Base-by-base conservation (phyloP, 2,113 vertebrate genomes). In the Glareola pratincola region DNA sequence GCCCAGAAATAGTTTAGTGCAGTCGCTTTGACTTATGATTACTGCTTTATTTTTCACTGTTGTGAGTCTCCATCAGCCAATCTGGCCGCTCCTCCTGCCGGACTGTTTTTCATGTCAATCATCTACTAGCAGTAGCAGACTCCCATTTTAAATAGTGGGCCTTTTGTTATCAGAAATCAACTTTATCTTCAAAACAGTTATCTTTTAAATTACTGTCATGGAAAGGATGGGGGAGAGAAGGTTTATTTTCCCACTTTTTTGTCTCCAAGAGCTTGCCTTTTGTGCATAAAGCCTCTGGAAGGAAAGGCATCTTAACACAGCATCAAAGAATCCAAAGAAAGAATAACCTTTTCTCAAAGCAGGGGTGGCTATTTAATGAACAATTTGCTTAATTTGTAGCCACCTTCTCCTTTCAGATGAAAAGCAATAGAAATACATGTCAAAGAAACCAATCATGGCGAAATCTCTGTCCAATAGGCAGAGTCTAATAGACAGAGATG, bases 371-470 rank as follows among this genome's bases (percentile, higher is more conserved):
- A 50, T 97, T 93, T 97, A 97, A 98, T 97, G 98, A 98, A 98
- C 96, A 98, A 97, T 89, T 97, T 67, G 29, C 91, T 97, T 97
- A 98, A 98, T 98, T 97, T 96, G 93, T 93, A 84, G 83, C 64
- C 92, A 93, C 91, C 87, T 90, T 97, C 94, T 95, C 90, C 93
- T 92, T 97, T 96, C 92, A 94, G 94, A 96, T 95, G 95, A 97
- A 98, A 97, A 96, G 96, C 94, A 95, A 90, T 39, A 80, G 95
- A 88, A 64, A 95, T 34, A 41, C 39, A 37, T 14, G 41, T 93
- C 80, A 95, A 94, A 96, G 95, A 98, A 97, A 96, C 84, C 67
- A 97, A 97, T 97, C 96, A 92, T 2, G 10, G 91, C 64, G 92
- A 96, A 97, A 96, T 92, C 90, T 92, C 93, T 56, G 77, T 73